A percentile compares a stretch with the other conserved stretches of the same genome.
phyloP scores from a whole-genome alignment of 2,797 vertebrate genomes.

The Cirrhinus molitorella region DNA sequence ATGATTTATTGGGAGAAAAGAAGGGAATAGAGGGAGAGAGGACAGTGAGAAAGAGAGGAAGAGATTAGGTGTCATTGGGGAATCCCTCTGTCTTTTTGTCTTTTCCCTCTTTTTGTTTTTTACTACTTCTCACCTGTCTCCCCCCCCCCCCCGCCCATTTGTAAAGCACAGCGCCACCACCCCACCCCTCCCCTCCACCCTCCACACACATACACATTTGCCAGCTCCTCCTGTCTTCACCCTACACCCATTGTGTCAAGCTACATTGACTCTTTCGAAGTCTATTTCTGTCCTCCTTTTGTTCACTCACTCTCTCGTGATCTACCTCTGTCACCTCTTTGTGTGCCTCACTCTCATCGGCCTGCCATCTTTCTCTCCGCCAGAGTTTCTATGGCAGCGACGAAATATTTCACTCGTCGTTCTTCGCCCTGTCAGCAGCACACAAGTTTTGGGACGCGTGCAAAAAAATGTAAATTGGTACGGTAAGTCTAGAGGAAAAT shows the following conservation, averaged over 20 bases:
- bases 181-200: not conserved
- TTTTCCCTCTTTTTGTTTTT: conserved; percentile 58
- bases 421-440: conserved; percentile 25
- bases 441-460: conserved; percentile 27
- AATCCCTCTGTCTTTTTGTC: conserved; percentile 78
- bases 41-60: conserved; percentile 70
- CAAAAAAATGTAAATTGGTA: conserved; percentile 34
- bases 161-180: conserved; percentile 35
- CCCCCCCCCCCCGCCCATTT: conserved; percentile 59
- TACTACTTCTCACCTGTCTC: conserved; percentile 70
- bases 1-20: conserved; percentile 86
- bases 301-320: conserved; percentile 74
- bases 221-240: conserved; percentile 53
- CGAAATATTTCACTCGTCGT: conserved; percentile 45
- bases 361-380: conserved; percentile 53
- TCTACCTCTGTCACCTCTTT: conserved; percentile 68
- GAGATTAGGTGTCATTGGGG: conserved; percentile 78
- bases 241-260: conserved; percentile 64
- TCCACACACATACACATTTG: conserved; percentile 39
- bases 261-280: conserved; percentile 57
- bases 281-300: conserved; percentile 67
- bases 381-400: conserved; percentile 31
- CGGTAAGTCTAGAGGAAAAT: conserved; percentile 34
- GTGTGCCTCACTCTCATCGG: conserved; percentile 59
- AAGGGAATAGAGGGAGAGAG: conserved; percentile 73